Evolutionary conservation across 2,113 vertebrate genomes (phyloP).

Genomic region (Channa maculata): DNA sequence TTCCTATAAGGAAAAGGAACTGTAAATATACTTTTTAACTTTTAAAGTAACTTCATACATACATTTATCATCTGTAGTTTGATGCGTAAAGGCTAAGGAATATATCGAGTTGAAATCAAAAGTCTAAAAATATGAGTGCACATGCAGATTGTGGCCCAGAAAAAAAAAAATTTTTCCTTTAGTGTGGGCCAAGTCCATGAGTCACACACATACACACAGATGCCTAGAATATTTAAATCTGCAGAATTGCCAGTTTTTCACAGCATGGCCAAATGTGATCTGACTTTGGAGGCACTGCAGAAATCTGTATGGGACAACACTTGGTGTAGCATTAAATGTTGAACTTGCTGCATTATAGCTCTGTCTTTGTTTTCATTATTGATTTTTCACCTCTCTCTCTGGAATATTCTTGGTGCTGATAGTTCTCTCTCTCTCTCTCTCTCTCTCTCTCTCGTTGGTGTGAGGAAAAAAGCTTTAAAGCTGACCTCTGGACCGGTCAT

Average conservation of each 20-base stretch:
- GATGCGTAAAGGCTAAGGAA: too few relatives aligned
- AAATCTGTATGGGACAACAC: neutral
- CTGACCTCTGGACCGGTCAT: neutral
- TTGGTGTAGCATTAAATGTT: neutral
- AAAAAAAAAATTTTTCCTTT: neutral
- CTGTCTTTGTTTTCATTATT: neutral
- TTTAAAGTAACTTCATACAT: too few relatives aligned
- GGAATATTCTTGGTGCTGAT: too few relatives aligned
- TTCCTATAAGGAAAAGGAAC: too few relatives aligned
- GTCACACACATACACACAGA: constrained; percentile 8
- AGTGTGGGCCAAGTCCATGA: constrained; percentile 3
- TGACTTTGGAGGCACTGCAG: neutral
- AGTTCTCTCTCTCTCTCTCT: too few relatives aligned
- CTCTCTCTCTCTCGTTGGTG: too few relatives aligned
- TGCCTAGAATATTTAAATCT: neutral
- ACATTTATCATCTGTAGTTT: too few relatives aligned
- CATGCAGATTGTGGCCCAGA: too few relatives aligned
- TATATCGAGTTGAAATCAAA: too few relatives aligned
- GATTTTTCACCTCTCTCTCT: neutral
- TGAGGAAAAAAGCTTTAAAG: too few relatives aligned
- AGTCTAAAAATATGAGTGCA: too few relatives aligned
- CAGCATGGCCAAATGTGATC: constrained; percentile 13
- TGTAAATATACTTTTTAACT: too few relatives aligned
- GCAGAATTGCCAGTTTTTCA: neutral
- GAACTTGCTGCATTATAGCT: neutral